Base-by-base conservation (phyloP, 1,140 invertebrate species). In the Anastrepha ludens region DNA sequence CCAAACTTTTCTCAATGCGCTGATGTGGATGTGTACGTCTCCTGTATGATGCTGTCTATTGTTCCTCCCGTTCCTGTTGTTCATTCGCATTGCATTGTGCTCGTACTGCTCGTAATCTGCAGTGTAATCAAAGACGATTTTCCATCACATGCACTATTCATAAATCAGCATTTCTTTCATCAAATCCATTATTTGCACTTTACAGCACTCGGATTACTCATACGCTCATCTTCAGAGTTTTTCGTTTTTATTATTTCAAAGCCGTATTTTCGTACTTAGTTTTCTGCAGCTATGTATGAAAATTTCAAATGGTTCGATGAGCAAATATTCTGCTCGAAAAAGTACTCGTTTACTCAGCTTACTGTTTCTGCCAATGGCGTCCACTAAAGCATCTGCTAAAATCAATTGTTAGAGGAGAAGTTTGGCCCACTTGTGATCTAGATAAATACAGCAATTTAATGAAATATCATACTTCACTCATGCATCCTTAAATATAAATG, bases 111-210 rank as follows among this genome's bases (percentile, higher is more conserved):
- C n/a, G 64, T 88, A 88, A 88, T 88, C 85, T 65, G 65, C 67
- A 86, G 67, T 88, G 87, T 86, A 88, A 88, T 88, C 85, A 78
- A 74, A 74, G 13, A 44, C 85, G 85, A 86, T 86, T 86, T 88
- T 65, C 64, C 59, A 87, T 87, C 86, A 85, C 70, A 65, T 87
- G 39, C 60, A n/a, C 55, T 85, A 74, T 60, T 29, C 8, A 85
- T 47, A 85, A 81, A 81, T 81, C 74, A 81, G 74, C n/a, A 58
- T 81, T 58, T n/a, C 74, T 55, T 58, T 81, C 74, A 81, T 81
- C 74, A 55, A 44, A 55, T 55, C 47, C 74, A 55, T 81, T 81
- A 81, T 81, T 81, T 81, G 74, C 74, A 29, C 50, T 81, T 81
- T 58, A 81, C 44, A 47, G 50, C 74, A 81, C 9, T 50, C 20